Base-by-base conservation (phyloP, 2,888 invertebrate species). In the Eutolmus rufibarbis region DNA sequence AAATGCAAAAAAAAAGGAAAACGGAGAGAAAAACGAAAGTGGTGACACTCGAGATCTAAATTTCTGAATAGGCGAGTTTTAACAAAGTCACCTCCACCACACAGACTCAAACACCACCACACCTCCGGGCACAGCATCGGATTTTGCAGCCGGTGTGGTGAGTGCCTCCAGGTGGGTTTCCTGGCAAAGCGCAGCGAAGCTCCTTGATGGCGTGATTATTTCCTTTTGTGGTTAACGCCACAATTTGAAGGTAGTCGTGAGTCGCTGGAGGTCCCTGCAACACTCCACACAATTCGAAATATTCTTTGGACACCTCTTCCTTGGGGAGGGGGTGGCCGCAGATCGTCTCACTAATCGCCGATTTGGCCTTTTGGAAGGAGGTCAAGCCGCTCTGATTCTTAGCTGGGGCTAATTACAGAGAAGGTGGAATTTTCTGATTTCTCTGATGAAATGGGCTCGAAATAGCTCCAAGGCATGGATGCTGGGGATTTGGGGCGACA, bases 1-100 rank as follows among this genome's bases (percentile, higher is more conserved):
- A 81, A 56, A 81, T 56, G 81, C n/a, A n/a, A 81, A 81, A 81
- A n/a, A 37, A 23, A 34, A 12, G 66, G 66, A 66, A 76, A 76
- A 74, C 28, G 66, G 66, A 66, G 12, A 66, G 12, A 46, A 46
- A 28, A 66, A 28, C 66, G 66, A 66, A 66, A 81, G 56, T 51
- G 56, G 81, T 56, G 81, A 56, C 81, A 7, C 56, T 81, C 56
- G 51, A 81, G 56, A 56, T 56, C 28, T 81, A 51, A 81, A 51
- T 51, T 51, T 51, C 51, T 81, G 81, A 66, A 66, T 66, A 66
- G 66, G 28, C 12, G 66, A 31, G 31, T 56, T 81, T 81, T 81
- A 16, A 81, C 16, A 51, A 81, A 81, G 34, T 28, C 43, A 78
- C 19, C 23, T 16, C 16, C 79, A 79, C 46, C 43, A 46, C 43